Base-by-base conservation (phyloP, 2,113 vertebrate species). In the Genyomyrus donnyi region DNA sequence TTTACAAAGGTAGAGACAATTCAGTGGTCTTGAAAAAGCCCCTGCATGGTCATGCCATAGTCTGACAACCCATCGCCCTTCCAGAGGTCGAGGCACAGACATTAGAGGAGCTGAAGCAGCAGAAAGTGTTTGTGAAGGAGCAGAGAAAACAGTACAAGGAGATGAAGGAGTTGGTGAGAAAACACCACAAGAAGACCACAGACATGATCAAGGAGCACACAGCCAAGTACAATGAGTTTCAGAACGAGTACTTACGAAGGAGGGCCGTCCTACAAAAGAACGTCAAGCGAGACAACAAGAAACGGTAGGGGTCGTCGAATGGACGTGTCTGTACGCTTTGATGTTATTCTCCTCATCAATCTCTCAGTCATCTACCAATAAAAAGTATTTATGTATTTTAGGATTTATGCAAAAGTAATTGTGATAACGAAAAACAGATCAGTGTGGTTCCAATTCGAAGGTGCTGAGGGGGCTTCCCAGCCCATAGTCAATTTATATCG, bases 141-240 rank as follows among this genome's bases (percentile, higher is more conserved):
- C 98, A 99, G 89, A 97, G 97, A 93, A 98, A 97, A 87, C 98
- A 99, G 94, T 99, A 99, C 95, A 99, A 99, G 92, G 98, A 99
- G 93, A 97, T 99, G 96, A 99, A 99, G 95, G 98, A 99, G 90
- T 95, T 99, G 91, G 97, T 98, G 1, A 97, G 98, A 91, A 97
- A 96, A 89, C 98, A 99, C 91, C 97, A 99, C 94, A 98, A 98
- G 95, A 98, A 97, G 95, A 99, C 98, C 89, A 97, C 96, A 0
- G 98, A 99, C 93, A 95, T 99, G 87, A 98, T 99, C 92, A 99
- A 98, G 93, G 98, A 99, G 91, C 98, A 99, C 93, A 97, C 96
- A 0, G 94, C 97, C 1, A 98, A 96, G 24, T 96, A 96, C 7
- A 97, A 96, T 0, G 97, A 99, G 92, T 97, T 98, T 70, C 97